Conservation (phyloP, 2,113 vertebrate species). For the Equus quagga region DNA sequence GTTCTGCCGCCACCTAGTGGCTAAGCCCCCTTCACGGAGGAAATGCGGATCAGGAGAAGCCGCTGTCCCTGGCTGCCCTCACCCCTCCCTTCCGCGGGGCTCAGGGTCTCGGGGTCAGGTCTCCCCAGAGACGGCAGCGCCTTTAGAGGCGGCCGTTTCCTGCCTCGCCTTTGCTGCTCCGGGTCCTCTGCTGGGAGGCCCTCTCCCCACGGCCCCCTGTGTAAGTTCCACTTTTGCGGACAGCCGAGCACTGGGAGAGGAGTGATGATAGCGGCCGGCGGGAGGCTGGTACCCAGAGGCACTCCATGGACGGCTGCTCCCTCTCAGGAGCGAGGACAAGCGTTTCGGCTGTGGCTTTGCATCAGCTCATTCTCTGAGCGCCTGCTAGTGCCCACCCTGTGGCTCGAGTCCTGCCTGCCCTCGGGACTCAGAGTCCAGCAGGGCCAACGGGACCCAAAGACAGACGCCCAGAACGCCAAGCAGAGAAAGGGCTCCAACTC, state of each 20-base stretch:
- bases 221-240: neutral
- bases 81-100: neutral
- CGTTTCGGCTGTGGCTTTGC: neutral
- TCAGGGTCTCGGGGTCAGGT: neutral
- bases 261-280: neutral
- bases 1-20: slow-evolving; percentile 73
- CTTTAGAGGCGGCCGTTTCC: neutral
- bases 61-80: neutral
- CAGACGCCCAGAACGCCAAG: neutral
- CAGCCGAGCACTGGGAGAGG: neutral
- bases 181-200: neutral
- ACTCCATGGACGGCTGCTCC: neutral
- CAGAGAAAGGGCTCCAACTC: neutral
- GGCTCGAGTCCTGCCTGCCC: neutral
- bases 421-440: neutral
- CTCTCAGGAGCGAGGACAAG: neutral
- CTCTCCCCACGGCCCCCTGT: neutral
- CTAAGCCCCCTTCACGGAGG: neutral
- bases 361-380: neutral
- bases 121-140: neutral
- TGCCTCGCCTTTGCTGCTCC: too few species aligned
- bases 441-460: neutral
- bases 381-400: neutral
- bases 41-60: neutral
- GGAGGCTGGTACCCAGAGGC: neutral